A percentile compares a stretch with the other conserved stretches of the same genome.
Conservation (phyloP, 2,113 vertebrate genomes). For the Peromyscus leucopus region DNA sequence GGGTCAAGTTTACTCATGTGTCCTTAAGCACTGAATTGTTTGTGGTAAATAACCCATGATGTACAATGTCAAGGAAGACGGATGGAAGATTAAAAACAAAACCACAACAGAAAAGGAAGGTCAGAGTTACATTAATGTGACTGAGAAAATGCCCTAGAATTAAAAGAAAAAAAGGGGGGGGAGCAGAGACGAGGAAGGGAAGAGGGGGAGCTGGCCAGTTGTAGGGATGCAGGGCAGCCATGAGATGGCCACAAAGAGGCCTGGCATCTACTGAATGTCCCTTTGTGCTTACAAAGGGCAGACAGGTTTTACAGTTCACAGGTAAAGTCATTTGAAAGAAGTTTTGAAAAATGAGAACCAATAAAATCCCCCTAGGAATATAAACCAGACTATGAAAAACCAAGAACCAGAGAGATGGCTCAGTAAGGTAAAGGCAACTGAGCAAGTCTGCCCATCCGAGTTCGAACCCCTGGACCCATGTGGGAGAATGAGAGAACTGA, state of each 20-base stretch:
- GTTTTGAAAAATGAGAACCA: constrained; percentile 34
- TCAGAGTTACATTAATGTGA: not conserved
- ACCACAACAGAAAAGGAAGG: not conserved
- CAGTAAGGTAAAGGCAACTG: not conserved
- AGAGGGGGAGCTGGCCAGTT: fast-evolving
- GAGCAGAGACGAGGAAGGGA: not conserved
- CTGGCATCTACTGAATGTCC: not conserved
- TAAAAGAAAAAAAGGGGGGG: fast-evolving
- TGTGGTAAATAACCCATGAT: not conserved
- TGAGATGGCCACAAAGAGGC: not conserved
- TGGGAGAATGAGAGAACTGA: too few species aligned
- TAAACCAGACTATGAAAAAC: not conserved
- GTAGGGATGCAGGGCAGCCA: not conserved
- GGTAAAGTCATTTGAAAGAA: constrained; percentile 12
- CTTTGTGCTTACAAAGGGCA: not conserved
- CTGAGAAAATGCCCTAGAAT: not conserved
- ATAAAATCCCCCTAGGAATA: not conserved
- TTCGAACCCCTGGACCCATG: not conserved
- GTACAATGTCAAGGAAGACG: constrained; percentile 16
- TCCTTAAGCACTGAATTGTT: not conserved
- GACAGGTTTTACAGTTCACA: not conserved
- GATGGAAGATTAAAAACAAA: not conserved
- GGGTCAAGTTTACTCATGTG: not conserved
- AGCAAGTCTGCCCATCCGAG: too few species aligned
- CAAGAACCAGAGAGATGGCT: not conserved